Evolutionary conservation across 1,140 invertebrate species (phyloP), one percentile per base, ranked within the genome.

Genomic region (Lucilia sericata): DNA sequence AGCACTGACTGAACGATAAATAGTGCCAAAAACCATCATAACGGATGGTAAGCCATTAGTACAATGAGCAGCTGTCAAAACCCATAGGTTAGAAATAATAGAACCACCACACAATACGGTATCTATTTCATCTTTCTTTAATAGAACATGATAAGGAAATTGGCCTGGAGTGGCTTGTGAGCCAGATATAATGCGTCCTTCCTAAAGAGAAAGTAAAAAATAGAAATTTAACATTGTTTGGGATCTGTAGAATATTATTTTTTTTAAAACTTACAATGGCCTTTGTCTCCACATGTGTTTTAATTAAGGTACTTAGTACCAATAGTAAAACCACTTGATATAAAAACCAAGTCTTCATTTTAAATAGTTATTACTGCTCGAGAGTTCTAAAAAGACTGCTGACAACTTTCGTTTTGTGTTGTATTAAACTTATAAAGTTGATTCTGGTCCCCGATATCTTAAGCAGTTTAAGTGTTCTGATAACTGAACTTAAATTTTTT

Each of bases 31-130:
- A 4, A 91, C 88, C 0, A 92, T 84, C 5, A 89, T 87, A 0
- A 90, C 36, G 2, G 89, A 88, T 0, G 78, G 36, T 0, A 82
- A 83, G 1, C 88, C 89, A 81, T 87, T 87, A n/a, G 87, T 91
- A 86, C 94, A 94, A 86, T 94, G 93, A 30, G 92, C 93, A 0
- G 93, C 94, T 0, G 93, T 94, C 13, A 94, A 85, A 13, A 94
- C 91, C 88, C 92, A 94, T 34, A 84, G 86, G 36, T 84, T 74
- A 4, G 91, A 92, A 84, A 94, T 92, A 19, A 94, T 90, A 7
- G 93, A 93, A 13, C 92, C 93, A 14, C 94, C 94, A 87, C 94
- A 95, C 2, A 88, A 81, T 17, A 90, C 17, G 85, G 87, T 87
- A 21, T 89, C 88, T 75, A 84, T 85, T 30, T 87, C 87, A 83